phyloP scores from a whole-genome alignment of 2,113 vertebrate genomes.

The Periophthalmus modestus region DNA sequence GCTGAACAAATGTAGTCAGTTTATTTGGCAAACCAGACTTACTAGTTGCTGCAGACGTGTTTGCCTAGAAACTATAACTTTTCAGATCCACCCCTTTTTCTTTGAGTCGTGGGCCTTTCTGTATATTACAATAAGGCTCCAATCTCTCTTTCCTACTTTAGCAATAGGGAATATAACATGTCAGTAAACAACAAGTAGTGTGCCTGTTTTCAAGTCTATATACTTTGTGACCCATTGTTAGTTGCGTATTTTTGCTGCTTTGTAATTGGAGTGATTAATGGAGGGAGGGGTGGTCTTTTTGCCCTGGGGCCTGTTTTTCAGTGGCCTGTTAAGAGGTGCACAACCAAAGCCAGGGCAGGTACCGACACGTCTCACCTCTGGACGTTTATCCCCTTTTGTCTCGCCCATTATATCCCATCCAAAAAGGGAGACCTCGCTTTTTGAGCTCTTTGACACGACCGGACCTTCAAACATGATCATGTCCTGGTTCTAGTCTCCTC shows the following conservation, averaged over 20 bases:
- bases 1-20: conserved; percentile 73
- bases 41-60: conserved; percentile 59
- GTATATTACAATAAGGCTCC: neutral
- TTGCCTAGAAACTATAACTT: conserved; percentile 59
- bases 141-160: conserved; percentile 7
- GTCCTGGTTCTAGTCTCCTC: conserved; percentile 31
- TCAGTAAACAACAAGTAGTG: neutral
- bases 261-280: conserved; percentile 79
- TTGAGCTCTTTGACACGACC: conserved; percentile 39
- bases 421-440: conserved; percentile 52
- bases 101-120: conserved; percentile 20
- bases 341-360: conserved; percentile 57
- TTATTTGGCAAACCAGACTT: conserved; percentile 74
- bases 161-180: conserved; percentile 13
- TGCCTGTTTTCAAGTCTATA: conserved; percentile 22
- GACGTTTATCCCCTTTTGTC: conserved; percentile 60
- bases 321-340: conserved; percentile 61
- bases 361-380: conserved; percentile 64
- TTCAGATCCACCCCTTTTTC: conserved; percentile 42
- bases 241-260: conserved; percentile 43
- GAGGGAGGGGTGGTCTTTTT: conserved; percentile 66
- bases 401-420: conserved; percentile 43
- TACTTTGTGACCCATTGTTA: conserved; percentile 5
- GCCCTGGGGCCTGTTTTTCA: conserved; percentile 68
- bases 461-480: conserved; percentile 33